phyloP scores from a whole-genome alignment of 2,113 vertebrate species.

The Oplegnathus fasciatus region DNA sequence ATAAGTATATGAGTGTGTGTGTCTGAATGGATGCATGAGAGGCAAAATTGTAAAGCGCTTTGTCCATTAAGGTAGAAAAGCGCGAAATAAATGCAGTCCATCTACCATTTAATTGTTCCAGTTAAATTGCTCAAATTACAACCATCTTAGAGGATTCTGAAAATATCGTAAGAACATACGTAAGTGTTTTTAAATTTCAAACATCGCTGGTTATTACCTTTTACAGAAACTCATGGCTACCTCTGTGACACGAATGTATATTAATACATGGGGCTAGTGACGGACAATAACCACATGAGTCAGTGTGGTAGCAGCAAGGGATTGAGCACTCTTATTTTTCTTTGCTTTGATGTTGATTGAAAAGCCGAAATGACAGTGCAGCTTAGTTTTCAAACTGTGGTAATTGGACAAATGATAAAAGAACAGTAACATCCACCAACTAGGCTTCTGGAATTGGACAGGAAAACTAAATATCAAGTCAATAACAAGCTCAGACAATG shows the following conservation, averaged over 20 bases:
- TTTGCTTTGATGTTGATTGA: conserved; percentile 30
- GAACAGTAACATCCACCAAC: conserved; percentile 1
- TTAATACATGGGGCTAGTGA: not conserved
- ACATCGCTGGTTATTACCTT: not conserved
- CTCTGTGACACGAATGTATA: not conserved
- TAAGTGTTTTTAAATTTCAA: not conserved
- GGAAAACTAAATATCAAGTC: conserved; percentile 22
- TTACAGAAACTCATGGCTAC: not conserved
- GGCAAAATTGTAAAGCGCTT: too few species aligned
- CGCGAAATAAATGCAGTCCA: too few species aligned
- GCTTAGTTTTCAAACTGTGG: conserved; percentile 13
- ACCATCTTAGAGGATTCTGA: not conserved
- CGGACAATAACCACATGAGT: conserved; percentile 17
- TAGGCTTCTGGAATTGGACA: conserved; percentile 4
- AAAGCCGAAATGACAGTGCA: conserved; percentile 13
- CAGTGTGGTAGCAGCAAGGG: not conserved
- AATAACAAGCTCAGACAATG: conserved; percentile 1
- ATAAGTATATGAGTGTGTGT: too few species aligned
- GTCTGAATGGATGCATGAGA: too few species aligned
- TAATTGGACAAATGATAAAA: conserved; percentile 41
- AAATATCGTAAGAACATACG: not conserved
- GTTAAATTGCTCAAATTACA: conserved; percentile 7
- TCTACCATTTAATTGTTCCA: conserved; percentile 3
- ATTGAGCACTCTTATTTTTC: conserved; percentile 12
- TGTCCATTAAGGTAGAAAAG: too few species aligned